Evolutionary conservation across 2,797 vertebrate species (phyloP).

Genomic region (Helicolenus hilgendorfi): DNA sequence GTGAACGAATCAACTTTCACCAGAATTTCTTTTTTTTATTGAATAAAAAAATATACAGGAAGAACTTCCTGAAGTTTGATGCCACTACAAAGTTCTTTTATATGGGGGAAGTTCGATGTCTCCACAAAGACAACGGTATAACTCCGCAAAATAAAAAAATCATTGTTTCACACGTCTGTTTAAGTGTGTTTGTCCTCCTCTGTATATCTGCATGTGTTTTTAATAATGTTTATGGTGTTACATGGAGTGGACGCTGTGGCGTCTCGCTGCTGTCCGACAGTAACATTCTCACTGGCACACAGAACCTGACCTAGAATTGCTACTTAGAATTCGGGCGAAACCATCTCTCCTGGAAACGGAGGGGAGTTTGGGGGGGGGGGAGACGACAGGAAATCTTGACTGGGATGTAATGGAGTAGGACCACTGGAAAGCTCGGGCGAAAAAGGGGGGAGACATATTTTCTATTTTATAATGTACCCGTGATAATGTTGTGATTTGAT

Average conservation of each 20-base stretch:
- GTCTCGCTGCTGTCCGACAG: conserved; percentile 74
- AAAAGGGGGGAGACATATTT: conserved; percentile 81
- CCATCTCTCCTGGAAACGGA: conserved; percentile 76
- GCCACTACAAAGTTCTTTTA: background rate
- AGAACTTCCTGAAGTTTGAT: conserved; percentile 44
- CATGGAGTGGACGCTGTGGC: conserved; percentile 37
- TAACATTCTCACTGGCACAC: conserved; percentile 86
- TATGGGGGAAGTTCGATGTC: background rate
- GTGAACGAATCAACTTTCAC: background rate
- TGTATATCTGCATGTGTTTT: background rate
- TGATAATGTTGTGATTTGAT: conserved; percentile 87
- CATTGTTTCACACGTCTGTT: background rate
- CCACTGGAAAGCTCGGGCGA: conserved; percentile 87
- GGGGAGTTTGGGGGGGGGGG: conserved; percentile 8
- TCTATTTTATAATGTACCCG: conserved; percentile 85
- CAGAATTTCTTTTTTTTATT: background rate
- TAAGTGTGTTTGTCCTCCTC: background rate
- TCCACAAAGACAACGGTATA: background rate
- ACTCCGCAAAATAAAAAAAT: background rate
- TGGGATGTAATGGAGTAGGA: conserved; percentile 90
- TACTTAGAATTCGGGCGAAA: conserved; percentile 91
- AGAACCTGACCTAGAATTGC: conserved; percentile 92
- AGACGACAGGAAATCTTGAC: conserved; percentile 87
- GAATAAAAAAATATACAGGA: background rate
- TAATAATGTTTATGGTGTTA: conserved; percentile 14